phyloP scores from a whole-genome alignment of 1,140 invertebrate species.

The Ips typographus region DNA sequence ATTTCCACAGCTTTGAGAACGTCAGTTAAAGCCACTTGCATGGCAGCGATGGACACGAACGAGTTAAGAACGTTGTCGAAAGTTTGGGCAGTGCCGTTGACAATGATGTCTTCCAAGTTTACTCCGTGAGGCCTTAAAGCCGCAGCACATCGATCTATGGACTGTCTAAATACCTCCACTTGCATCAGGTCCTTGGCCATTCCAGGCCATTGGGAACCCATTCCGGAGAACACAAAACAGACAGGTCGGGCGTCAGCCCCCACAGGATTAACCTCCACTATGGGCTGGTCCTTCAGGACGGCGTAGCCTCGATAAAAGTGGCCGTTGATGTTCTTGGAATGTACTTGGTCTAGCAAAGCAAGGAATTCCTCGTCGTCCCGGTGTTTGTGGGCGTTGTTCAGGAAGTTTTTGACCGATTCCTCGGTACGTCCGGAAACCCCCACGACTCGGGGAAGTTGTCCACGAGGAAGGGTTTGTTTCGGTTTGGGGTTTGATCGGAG shows the following conservation, averaged over 20 bases:
- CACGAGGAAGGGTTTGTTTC: slow-evolving; percentile 59
- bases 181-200: slow-evolving; percentile 86
- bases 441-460: slow-evolving; percentile 69
- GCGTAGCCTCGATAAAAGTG: slow-evolving; percentile 78
- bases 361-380: slow-evolving; percentile 74
- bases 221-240: slow-evolving; percentile 94
- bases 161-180: slow-evolving; percentile 76
- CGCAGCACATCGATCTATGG: slow-evolving; percentile 74
- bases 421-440: slow-evolving; percentile 83
- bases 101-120: slow-evolving; percentile 79
- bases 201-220: slow-evolving; percentile 95
- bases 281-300: slow-evolving; percentile 59
- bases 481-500: slow-evolving; percentile 77
- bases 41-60: slow-evolving; percentile 91
- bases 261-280: slow-evolving; percentile 42
- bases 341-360: slow-evolving; percentile 73
- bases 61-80: slow-evolving; percentile 84
- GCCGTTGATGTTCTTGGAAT: slow-evolving; percentile 65
- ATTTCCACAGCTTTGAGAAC: slow-evolving; percentile 76
- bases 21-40: slow-evolving; percentile 92
- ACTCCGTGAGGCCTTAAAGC: slow-evolving; percentile 75
- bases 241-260: slow-evolving; percentile 70
- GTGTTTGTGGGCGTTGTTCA: slow-evolving; percentile 63
- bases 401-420: slow-evolving; percentile 70
- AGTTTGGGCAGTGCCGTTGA: slow-evolving; percentile 70